phyloP scores from a whole-genome alignment of 2,888 invertebrate species.

The Dyspetes luteomarginatus region DNA sequence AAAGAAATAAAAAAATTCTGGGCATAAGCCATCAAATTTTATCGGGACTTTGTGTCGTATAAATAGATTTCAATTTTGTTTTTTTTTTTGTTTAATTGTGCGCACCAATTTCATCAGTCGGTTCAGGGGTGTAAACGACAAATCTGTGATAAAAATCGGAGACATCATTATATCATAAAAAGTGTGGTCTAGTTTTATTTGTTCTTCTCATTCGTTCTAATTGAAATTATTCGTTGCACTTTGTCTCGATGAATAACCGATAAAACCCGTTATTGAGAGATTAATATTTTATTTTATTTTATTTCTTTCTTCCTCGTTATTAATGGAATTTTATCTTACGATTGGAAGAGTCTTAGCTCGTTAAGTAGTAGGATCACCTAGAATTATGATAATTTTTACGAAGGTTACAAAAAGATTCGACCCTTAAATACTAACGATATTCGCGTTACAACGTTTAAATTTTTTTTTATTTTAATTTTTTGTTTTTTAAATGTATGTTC shows the following conservation, averaged over 20 bases:
- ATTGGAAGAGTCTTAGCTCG: conserved; percentile 68
- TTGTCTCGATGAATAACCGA: conserved; percentile 20
- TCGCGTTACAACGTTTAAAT: conserved; percentile 37
- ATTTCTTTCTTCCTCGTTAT: neutral
- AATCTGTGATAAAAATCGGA: neutral
- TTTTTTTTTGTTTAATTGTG: conserved; percentile 48
- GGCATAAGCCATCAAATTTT: conserved; percentile 1
- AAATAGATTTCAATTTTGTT: neutral
- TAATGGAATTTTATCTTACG: conserved; percentile 6
- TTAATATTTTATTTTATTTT: neutral
- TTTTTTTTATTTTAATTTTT: too few relatives aligned
- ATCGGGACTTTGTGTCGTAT: neutral
- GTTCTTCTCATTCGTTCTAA: neutral
- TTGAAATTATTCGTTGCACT: conserved; percentile 61
- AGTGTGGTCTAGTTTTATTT: conserved; percentile 20
- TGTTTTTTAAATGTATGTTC: conserved; percentile 16
- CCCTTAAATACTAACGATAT: conserved; percentile 58
- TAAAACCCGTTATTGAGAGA: conserved; percentile 5
- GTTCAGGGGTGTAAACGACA: conserved; percentile 1
- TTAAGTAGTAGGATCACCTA: conserved; percentile 53
- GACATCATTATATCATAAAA: conserved; percentile 2
- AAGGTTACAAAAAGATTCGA: conserved; percentile 65
- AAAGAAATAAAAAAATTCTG: conserved; percentile 8
- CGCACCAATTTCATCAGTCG: conserved; percentile 49
- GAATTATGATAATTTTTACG: conserved; percentile 57